A percentile compares a stretch with the other conserved stretches of the same genome.
phyloP scores from a whole-genome alignment of 2,888 invertebrate genomes.

The Hydroisotoma schaefferi region DNA sequence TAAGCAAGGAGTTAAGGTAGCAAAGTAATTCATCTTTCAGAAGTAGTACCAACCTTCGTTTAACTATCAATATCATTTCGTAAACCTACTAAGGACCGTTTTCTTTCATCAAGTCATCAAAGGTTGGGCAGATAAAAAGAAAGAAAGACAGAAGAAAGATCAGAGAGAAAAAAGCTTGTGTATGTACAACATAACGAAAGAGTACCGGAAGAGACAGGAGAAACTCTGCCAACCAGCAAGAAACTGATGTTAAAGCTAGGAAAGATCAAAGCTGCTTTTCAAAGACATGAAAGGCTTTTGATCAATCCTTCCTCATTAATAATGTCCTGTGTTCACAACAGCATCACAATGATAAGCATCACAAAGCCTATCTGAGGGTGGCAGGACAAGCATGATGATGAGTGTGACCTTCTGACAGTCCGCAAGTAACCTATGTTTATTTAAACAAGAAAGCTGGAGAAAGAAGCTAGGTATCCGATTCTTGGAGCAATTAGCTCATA shows the following conservation, averaged over 20 bases:
- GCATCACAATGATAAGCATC: conserved; percentile 48
- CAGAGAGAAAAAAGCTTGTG: conserved; percentile 35
- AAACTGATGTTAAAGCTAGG: conserved; percentile 41
- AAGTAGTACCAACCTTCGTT: conserved; percentile 15
- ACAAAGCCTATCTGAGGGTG: conserved; percentile 34
- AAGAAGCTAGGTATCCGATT: too few relatives aligned
- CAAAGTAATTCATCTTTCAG: conserved; percentile 11
- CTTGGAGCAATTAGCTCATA: too few relatives aligned
- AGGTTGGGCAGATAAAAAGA: conserved; percentile 33
- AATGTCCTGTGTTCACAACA: conserved; percentile 49
- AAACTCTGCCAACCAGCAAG: too few relatives aligned
- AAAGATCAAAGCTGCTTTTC: conserved; percentile 48
- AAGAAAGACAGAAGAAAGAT: conserved; percentile 40
- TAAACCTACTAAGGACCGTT: conserved; percentile 39
- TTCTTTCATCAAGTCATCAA: conserved; percentile 46
- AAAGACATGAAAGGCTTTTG: conserved; percentile 49
- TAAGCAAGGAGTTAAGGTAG: conserved; percentile 12
- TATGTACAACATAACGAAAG: conserved; percentile 21
- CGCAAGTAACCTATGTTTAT: too few relatives aligned
- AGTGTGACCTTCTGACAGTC: too few relatives aligned
- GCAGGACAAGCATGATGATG: too few relatives aligned
- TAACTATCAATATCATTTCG: conserved; percentile 45
- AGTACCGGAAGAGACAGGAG: conserved; percentile 21
- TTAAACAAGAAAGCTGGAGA: too few relatives aligned
- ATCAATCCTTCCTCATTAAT: conserved; percentile 49